Evolutionary conservation across 2,888 invertebrate genomes (phyloP).

Genomic region (Barypeithes pellucidus): DNA sequence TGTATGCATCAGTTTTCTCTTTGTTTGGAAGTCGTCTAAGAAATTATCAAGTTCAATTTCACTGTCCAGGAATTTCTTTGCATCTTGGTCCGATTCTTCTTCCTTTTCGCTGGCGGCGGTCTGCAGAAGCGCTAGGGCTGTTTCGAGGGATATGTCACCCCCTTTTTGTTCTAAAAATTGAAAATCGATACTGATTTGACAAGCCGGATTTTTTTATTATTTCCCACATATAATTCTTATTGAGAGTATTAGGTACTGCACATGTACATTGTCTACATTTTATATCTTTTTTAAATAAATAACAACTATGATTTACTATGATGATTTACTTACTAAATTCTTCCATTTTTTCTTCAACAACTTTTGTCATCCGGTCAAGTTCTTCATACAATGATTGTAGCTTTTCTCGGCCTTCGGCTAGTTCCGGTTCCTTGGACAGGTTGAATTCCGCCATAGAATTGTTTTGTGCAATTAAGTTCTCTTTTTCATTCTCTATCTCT

Average conservation of each 20-base stretch:
- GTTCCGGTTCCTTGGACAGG: slow-evolving; percentile 86
- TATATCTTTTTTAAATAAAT: too few species aligned
- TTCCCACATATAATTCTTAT: too few species aligned
- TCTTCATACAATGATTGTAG: slow-evolving; percentile 80
- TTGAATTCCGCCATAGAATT: slow-evolving; percentile 94
- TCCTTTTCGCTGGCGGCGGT: slow-evolving; percentile 94
- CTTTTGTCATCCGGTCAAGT: slow-evolving; percentile 79
- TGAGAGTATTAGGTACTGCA: too few species aligned
- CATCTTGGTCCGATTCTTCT: slow-evolving; percentile 90
- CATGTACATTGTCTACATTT: too few species aligned
- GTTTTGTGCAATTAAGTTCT: slow-evolving; percentile 90
- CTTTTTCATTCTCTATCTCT: slow-evolving; percentile 87
- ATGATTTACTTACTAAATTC: slow-evolving; percentile 79
- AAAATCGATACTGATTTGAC: neutral
- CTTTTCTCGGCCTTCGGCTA: slow-evolving; percentile 82
- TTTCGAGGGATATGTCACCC: slow-evolving; percentile 86
- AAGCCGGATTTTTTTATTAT: too few species aligned
- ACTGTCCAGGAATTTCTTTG: slow-evolving; percentile 86
- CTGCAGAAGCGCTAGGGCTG: slow-evolving; percentile 90
- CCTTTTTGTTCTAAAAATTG: slow-evolving; percentile 80
- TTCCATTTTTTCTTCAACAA: slow-evolving; percentile 84
- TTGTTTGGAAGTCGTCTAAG: slow-evolving; percentile 85
- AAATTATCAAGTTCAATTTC: slow-evolving; percentile 86
- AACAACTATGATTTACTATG: neutral
- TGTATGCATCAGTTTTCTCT: slow-evolving; percentile 84